Evolutionary conservation across 2,888 invertebrate genomes (phyloP).

Genomic region (Thymelicus lineola): DNA sequence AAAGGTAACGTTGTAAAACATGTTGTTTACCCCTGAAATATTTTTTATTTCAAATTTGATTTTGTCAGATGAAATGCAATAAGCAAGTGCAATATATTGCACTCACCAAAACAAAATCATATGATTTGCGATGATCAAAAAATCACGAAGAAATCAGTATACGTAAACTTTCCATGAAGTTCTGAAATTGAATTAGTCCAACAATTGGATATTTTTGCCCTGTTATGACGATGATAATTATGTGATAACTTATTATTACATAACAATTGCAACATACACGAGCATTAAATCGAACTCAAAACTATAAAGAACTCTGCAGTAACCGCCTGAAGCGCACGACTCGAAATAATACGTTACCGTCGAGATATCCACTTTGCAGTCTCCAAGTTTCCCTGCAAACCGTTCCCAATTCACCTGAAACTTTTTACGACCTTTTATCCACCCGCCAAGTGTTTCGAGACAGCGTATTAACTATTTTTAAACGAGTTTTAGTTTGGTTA

Average conservation of each 20-base stretch:
- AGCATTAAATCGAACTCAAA: slow-evolving; percentile 2
- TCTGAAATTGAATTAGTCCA: no score
- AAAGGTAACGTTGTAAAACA: background rate
- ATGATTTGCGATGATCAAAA: no score
- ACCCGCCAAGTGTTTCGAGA: slow-evolving; percentile 3
- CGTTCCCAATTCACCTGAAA: slow-evolving; percentile 20
- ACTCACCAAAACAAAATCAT: no score
- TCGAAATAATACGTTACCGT: slow-evolving; percentile 11
- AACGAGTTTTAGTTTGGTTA: slow-evolving; percentile 69
- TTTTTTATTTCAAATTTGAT: no score
- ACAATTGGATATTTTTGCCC: no score
- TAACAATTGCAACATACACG: background rate
- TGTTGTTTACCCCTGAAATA: background rate
- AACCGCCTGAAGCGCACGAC: slow-evolving; percentile 3
- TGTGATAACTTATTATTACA: no score
- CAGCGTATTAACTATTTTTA: slow-evolving; percentile 61
- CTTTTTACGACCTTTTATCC: slow-evolving; percentile 3
- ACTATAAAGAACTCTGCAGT: background rate
- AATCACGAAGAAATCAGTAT: no score
- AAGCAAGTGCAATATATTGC: no score
- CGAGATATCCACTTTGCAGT: slow-evolving; percentile 18
- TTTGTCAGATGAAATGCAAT: no score
- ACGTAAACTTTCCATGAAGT: no score
- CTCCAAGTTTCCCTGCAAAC: slow-evolving; percentile 11
- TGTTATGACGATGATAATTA: no score